A percentile compares a stretch with the other conserved stretches of the same genome.
phyloP scores from a whole-genome alignment of 2,797 vertebrate genomes.

The Chaenodraco wilsoni region DNA sequence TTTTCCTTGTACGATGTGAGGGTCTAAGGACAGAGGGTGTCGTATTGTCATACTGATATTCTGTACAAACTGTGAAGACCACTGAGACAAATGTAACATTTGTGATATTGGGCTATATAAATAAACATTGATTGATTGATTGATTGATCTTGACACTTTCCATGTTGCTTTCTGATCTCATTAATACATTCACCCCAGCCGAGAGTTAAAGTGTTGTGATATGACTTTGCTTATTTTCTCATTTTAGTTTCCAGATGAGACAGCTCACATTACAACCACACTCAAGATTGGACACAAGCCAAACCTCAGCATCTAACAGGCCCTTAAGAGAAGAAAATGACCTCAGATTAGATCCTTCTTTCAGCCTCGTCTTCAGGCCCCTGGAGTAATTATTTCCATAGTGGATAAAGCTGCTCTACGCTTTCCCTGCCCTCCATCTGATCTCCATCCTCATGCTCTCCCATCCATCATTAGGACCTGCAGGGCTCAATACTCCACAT shows the following conservation, averaged over 20 bases:
- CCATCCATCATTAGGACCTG: slow-evolving; percentile 17
- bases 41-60: no score
- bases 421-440: slow-evolving; percentile 9
- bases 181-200: not conserved
- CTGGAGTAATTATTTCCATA: slow-evolving; percentile 1
- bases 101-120: no score
- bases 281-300: not conserved
- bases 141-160: not conserved
- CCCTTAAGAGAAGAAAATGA: slow-evolving; percentile 10
- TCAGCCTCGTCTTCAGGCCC: slow-evolving; percentile 7
- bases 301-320: slow-evolving; percentile 21
- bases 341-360: slow-evolving; percentile 1
- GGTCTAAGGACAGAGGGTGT: no score
- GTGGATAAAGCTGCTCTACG: not conserved
- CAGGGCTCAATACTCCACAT: slow-evolving; percentile 8
- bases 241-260: not conserved
- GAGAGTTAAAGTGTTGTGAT: no score
- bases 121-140: no score
- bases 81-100: no score
- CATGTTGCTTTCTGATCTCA: not conserved
- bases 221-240: not conserved
- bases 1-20: no score
- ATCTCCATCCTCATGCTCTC: slow-evolving; percentile 22
- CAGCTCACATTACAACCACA: not conserved
- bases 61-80: no score